These are phyloP conservation scores for Muricea muricata DNA, from an alignment of 92 coral and sea anemone species.

Conservation along the genomic window DNA sequence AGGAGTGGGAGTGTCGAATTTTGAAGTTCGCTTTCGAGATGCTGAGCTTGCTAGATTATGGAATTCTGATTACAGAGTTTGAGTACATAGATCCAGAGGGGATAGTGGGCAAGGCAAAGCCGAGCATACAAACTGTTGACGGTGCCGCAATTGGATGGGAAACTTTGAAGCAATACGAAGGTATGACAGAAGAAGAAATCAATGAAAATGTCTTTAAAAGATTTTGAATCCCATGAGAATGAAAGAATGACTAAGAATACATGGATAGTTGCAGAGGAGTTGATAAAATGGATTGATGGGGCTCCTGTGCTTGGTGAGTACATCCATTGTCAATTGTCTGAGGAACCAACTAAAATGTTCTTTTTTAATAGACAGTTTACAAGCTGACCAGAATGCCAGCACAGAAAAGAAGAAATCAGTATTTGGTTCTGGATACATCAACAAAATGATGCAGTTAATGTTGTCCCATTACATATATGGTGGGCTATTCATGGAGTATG, in stretches of 20 bases:
- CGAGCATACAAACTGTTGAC: slow-evolving; percentile 36
- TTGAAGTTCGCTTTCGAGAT: background rate
- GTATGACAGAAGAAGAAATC: slow-evolving; percentile 43
- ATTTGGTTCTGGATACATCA: background rate
- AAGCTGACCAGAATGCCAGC: background rate
- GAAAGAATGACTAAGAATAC: slow-evolving; percentile 24
- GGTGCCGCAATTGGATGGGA: slow-evolving; percentile 36
- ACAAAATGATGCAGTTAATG: background rate
- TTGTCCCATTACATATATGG: background rate
- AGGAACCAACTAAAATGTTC: background rate
- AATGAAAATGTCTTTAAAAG: slow-evolving; percentile 41
- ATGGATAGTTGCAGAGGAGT: background rate
- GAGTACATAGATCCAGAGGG: slow-evolving; percentile 17
- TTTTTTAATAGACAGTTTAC: background rate
- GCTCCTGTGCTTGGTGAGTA: background rate
- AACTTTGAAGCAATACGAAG: slow-evolving; percentile 26
- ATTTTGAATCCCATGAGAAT: slow-evolving; percentile 41
- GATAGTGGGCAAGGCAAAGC: slow-evolving; percentile 55
- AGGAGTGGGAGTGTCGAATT: background rate
- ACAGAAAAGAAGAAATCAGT: background rate
- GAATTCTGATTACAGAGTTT: slow-evolving; percentile 23
- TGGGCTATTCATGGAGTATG: slow-evolving; percentile 5
- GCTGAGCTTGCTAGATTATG: slow-evolving; percentile 26
- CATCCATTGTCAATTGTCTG: background rate
- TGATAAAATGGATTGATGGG: background rate